Evolutionary conservation across 2,113 vertebrate genomes (phyloP).

Genomic region (Siniperca knerii): DNA sequence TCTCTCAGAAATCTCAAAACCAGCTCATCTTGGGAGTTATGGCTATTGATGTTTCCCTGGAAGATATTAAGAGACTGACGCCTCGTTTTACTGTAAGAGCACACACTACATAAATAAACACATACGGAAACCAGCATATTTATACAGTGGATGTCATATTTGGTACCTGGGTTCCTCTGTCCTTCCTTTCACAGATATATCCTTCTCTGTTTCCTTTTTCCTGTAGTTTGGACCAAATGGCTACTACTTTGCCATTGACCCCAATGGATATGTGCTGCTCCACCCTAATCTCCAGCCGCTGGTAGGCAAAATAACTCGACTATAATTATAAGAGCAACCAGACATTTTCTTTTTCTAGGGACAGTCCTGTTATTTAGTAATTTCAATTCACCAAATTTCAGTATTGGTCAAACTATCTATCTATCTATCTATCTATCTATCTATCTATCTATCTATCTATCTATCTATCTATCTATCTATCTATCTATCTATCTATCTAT

Average conservation of each 20-base stretch:
- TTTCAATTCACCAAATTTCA: too few relatives aligned
- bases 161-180: neutral
- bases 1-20: conserved; percentile 82
- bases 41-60: conserved; percentile 96
- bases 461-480: too few relatives aligned
- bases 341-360: neutral
- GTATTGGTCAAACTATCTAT: neutral
- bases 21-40: conserved; percentile 98
- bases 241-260: conserved; percentile 98
- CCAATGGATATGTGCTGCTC: conserved; percentile 96
- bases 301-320: conserved; percentile 81
- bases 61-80: conserved; percentile 96
- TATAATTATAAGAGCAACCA: neutral
- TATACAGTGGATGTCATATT: neutral
- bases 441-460: too few relatives aligned
- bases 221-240: conserved; percentile 95
- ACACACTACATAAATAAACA: neutral
- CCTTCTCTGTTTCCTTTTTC: neutral
- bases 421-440: too few relatives aligned
- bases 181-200: neutral
- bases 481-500: too few relatives aligned
- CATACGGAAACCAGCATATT: neutral
- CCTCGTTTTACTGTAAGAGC: conserved; percentile 93
- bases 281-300: conserved; percentile 97
- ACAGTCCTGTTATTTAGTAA: neutral